A percentile compares a stretch with the other conserved stretches of the same genome.
Conservation (phyloP, 1,140 invertebrate genomes). For the Agraylea sexmaculata region DNA sequence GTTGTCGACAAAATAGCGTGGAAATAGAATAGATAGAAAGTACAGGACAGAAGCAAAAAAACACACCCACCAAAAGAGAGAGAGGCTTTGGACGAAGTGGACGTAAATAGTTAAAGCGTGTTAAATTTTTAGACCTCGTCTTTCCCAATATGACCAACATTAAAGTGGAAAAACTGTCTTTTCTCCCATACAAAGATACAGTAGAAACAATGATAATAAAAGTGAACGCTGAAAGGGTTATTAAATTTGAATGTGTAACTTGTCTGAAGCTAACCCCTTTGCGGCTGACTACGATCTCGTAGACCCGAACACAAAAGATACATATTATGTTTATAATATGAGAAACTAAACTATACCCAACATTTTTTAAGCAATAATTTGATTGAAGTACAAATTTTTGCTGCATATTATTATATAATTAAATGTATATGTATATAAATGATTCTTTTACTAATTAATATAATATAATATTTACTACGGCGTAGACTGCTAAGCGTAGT, state of each 20-base stretch:
- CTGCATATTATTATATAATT: neutral
- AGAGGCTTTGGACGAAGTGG: slow-evolving; percentile 5
- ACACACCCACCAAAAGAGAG: slow-evolving; percentile 1
- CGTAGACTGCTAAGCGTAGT: no score
- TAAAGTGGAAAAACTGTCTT: slow-evolving; percentile 9
- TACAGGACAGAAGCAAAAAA: neutral
- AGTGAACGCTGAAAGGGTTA: slow-evolving; percentile 18
- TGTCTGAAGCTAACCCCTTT: slow-evolving; percentile 1
- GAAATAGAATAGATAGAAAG: neutral
- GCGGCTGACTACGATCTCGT: neutral
- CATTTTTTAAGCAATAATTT: slow-evolving; percentile 1
- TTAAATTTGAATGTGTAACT: slow-evolving; percentile 20
- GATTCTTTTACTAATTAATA: no score
- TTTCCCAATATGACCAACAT: slow-evolving; percentile 14
- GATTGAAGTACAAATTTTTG: slow-evolving; percentile 1
- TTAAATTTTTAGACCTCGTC: slow-evolving; percentile 18
- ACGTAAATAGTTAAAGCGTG: slow-evolving; percentile 17
- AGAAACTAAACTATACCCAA: slow-evolving; percentile 1
- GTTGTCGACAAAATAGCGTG: neutral
- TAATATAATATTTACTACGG: no score
- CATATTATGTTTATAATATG: neutral
- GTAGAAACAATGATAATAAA: slow-evolving; percentile 21
- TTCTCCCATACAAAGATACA: no score
- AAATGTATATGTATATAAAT: neutral
- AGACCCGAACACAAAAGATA: neutral